A percentile compares a stretch with the other conserved stretches of the same genome.
These are phyloP conservation scores for Orius insidiosus DNA, from an alignment of 1,140 invertebrate genomes.

Conservation along the genomic window DNA sequence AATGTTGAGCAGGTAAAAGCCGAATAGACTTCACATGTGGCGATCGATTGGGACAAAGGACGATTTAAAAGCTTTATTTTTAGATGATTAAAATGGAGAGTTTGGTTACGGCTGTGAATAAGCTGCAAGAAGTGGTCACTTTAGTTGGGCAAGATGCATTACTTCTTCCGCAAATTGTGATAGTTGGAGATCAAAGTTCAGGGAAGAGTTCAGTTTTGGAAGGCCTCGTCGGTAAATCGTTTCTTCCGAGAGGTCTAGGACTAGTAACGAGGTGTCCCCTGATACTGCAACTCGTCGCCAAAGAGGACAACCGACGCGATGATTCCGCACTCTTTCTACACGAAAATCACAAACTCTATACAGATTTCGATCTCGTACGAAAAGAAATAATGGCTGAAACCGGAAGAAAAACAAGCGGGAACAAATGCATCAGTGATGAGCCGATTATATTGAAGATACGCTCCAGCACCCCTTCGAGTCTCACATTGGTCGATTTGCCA, in stretches of 20 bases:
- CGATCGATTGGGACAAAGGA: neutral
- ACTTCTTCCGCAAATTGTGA: constrained; percentile 19
- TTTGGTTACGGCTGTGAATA: constrained; percentile 15
- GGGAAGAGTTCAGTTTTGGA: constrained; percentile 22
- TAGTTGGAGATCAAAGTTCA: constrained; percentile 27
- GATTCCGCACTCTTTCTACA: constrained; percentile 47
- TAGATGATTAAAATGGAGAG: constrained; percentile 15
- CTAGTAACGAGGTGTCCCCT: constrained; percentile 19
- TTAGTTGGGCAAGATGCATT: constrained; percentile 10
- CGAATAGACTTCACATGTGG: neutral
- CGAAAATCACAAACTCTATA: constrained; percentile 44
- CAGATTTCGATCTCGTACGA: constrained; percentile 46
- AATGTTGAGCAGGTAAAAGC: neutral
- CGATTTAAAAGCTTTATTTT: neutral
- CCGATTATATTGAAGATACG: constrained; percentile 55
- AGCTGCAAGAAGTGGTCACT: constrained; percentile 18
- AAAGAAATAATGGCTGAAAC: constrained; percentile 60
- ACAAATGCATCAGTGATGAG: constrained; percentile 51
- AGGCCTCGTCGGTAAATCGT: constrained; percentile 18
- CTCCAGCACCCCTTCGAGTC: constrained; percentile 40
- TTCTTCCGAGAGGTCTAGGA: constrained; percentile 19
- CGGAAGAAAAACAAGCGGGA: constrained; percentile 44
- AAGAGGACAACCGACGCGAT: neutral
- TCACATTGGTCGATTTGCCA: constrained; percentile 43
- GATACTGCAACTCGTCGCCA: constrained; percentile 15